These are phyloP conservation scores for Calycopis cecrops DNA, from an alignment of 1,140 invertebrate genomes.

Conservation along the genomic window DNA sequence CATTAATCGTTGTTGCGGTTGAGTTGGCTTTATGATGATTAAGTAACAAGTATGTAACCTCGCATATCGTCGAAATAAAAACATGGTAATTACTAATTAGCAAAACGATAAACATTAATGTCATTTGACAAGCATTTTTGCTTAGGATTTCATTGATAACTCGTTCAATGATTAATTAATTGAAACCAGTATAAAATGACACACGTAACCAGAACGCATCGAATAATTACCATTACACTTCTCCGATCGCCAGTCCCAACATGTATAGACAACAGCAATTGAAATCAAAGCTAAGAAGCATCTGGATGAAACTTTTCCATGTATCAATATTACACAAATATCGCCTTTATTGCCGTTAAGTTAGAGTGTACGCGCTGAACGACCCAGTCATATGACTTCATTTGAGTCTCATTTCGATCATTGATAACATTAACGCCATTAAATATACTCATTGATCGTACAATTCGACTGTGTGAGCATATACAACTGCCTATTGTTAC, in stretches of 20 bases:
- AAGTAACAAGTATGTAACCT: no score
- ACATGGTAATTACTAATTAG: no score
- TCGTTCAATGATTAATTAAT: no score
- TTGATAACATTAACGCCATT: constrained; percentile 22
- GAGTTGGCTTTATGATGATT: no score
- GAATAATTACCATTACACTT: neutral
- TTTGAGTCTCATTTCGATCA: constrained; percentile 17
- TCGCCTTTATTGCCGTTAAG: neutral
- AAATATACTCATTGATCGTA: constrained; percentile 4
- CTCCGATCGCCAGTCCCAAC: neutral
- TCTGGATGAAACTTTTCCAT: constrained; percentile 17
- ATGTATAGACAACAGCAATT: constrained; percentile 9
- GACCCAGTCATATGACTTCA: constrained; percentile 16
- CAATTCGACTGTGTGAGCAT: constrained; percentile 8
- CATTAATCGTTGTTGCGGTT: no score
- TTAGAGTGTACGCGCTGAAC: neutral
- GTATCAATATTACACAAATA: neutral
- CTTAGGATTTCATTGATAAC: no score
- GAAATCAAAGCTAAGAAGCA: constrained; percentile 23
- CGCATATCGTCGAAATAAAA: no score
- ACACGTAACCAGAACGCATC: neutral
- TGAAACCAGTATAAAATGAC: no score
- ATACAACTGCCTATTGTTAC: constrained; percentile 8
- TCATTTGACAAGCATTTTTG: no score
- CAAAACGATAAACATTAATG: no score